Conservation (phyloP, 2,113 vertebrate species). For the Lampris megalopsis region DNA sequence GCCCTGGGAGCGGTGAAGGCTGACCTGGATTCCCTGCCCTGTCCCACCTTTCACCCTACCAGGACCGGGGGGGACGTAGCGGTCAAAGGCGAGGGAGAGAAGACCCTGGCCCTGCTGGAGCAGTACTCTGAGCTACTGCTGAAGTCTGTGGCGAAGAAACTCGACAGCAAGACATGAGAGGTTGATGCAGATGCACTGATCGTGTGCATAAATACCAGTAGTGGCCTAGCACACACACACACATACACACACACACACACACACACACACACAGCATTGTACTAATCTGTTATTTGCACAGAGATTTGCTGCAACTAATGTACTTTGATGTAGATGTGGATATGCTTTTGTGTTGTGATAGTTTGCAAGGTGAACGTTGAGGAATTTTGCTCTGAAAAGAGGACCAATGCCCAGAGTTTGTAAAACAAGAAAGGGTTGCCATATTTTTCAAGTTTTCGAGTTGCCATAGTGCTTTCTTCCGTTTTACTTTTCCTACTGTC, state of each 20-base stretch:
- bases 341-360: not conserved
- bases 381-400: conserved; percentile 20
- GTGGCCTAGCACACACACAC: not conserved
- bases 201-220: not conserved
- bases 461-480: conserved; percentile 14
- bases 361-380: not conserved
- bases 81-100: conserved; percentile 78
- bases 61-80: not conserved
- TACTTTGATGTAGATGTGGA: not conserved
- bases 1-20: conserved; percentile 85
- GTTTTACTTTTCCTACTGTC: conserved; percentile 1
- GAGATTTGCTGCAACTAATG: conserved; percentile 2
- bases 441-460: conserved; percentile 38
- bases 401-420: not conserved
- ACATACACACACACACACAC: not conserved
- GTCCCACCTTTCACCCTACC: conserved; percentile 38
- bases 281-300: conserved; percentile 45
- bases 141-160: conserved; percentile 91
- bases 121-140: conserved; percentile 94
- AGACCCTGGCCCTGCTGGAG: conserved; percentile 90
- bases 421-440: conserved; percentile 15
- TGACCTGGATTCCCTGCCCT: conserved; percentile 86
- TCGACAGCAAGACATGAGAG: conserved; percentile 87
- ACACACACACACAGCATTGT: conserved; percentile 44
- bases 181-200: not conserved